Base-by-base conservation (phyloP, 2,888 invertebrate genomes). In the Hirudinaria manillensis region DNA sequence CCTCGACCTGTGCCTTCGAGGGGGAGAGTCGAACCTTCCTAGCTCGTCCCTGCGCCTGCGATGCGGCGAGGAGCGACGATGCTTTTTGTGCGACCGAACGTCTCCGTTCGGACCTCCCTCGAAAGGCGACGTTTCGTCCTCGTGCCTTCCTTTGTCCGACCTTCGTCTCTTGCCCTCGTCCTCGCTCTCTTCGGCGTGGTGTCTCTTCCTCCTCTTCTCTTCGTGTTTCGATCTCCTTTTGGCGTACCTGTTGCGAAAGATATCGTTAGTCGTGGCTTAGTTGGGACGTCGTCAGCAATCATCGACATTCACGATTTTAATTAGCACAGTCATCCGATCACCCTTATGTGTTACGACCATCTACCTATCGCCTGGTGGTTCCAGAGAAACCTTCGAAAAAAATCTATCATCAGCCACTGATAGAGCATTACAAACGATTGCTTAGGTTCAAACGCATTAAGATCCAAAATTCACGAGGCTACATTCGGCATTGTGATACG, bases 201-300 rank as follows among this genome's bases (percentile, higher is more conserved):
- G 2, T 24, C 55, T 75, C 29, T 71, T 68, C 55, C 53, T 75
- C 71, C 71, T 68, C 29, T 55, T 75, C 24, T 75, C 75, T 1
- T 45, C 34, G n/a, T 75, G 45, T 29, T 36, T 61, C 24, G 66
- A 45, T 34, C 51, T 75, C 61, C 53, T 53, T 65, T 21, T 73
- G 24, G 21, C 36, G 10, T 51, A 34, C 34, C 38, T 65, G 32
- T 66, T 45, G 34, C 34, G 29, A 36, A 38, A n/a, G 27, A 38
- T 45, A 7, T 66, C n/a, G 6, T 27, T 56, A 19, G 24, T 6
- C 61, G 21, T 16, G 32, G 55, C 56, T 27, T 72, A 29, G 13
- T 6, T 55, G 29, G 65, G 36, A 32, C 66, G 21, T 66, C 38
- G 36, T 55, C 29, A 45, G 10, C 32, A 24, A 32, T 29, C 56